Evolutionary conservation across 2,113 vertebrate genomes (phyloP).

Genomic region (Semicossyphus pulcher): DNA sequence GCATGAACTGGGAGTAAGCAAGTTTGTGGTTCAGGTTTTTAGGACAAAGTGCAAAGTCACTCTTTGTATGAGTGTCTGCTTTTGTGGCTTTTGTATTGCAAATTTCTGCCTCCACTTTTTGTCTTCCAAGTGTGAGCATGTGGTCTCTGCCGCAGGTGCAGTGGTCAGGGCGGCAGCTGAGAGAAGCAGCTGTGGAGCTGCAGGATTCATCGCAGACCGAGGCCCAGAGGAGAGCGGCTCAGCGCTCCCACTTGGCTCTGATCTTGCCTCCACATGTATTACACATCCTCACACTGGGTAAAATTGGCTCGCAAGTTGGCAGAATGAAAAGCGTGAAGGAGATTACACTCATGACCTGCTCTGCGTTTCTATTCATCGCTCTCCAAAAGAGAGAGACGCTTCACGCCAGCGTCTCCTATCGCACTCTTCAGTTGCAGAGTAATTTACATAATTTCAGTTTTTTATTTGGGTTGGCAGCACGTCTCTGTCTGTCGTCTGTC

Average conservation of each 20-base stretch:
- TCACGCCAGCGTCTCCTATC: background rate
- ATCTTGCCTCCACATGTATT: conserved; percentile 73
- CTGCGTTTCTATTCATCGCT: conserved; percentile 19
- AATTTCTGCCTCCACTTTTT: background rate
- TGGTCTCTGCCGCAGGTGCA: conserved; percentile 50
- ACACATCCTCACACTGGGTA: conserved; percentile 77
- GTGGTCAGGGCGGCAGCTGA: conserved; percentile 76
- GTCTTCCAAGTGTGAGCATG: background rate
- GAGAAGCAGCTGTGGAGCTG: conserved; percentile 70
- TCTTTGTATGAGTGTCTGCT: background rate
- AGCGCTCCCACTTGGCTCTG: conserved; percentile 64
- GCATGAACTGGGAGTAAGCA: background rate
- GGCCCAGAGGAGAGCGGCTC: conserved; percentile 77
- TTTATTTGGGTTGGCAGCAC: conserved; percentile 25
- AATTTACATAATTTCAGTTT: conserved; percentile 25
- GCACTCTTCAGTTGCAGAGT: conserved; percentile 4
- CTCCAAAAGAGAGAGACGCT: conserved; percentile 2
- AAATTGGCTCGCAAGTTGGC: conserved; percentile 12
- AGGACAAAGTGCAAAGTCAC: background rate
- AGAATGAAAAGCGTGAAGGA: conserved; percentile 10
- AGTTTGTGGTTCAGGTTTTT: background rate
- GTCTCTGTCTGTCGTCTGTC: conserved; percentile 22
- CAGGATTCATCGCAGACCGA: conserved; percentile 74
- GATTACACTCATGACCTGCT: conserved; percentile 17
- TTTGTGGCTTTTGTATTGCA: conserved; percentile 1